Percentiles rank a stretch among this genome's conserved stretches.
These are phyloP conservation scores for Brenthis hecate DNA, from an alignment of 2,888 invertebrate genomes.

Conservation along the genomic window DNA sequence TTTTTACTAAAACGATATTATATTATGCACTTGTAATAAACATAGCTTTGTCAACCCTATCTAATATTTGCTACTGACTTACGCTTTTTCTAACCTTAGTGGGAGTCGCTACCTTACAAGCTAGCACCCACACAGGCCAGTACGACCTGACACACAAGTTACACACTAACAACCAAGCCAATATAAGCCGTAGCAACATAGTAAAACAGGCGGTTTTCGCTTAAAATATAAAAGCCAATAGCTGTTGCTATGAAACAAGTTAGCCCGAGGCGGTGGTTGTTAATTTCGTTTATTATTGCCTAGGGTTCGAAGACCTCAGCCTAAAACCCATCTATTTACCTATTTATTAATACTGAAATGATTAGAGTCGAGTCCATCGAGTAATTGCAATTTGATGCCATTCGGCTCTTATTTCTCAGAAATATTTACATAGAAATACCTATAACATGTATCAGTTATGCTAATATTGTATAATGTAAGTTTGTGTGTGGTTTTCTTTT, in stretches of 20 bases:
- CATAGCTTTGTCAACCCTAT: constrained; percentile 47
- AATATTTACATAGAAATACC: too few relatives aligned
- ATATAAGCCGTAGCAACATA: background rate
- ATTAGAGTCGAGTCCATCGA: background rate
- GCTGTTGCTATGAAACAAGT: constrained; percentile 23
- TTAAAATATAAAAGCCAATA: background rate
- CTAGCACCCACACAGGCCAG: constrained; percentile 19
- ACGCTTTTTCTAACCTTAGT: constrained; percentile 55
- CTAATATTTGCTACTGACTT: constrained; percentile 60
- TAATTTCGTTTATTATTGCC: constrained; percentile 21
- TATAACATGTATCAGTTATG: too few relatives aligned
- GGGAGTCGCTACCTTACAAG: constrained; percentile 40
- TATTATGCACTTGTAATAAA: background rate
- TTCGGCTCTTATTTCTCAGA: too few relatives aligned
- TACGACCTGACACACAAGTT: constrained; percentile 18
- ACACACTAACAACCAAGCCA: constrained; percentile 10
- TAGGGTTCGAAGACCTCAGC: constrained; percentile 25
- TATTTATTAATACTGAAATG: constrained; percentile 3
- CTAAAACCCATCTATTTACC: constrained; percentile 32
- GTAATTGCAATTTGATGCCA: too few relatives aligned
- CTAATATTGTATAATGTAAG: too few relatives aligned
- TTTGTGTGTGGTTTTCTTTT: too few relatives aligned
- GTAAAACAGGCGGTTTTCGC: background rate
- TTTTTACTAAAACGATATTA: too few relatives aligned
- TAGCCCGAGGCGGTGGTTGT: constrained; percentile 20